phyloP scores from a whole-genome alignment of 2,888 invertebrate genomes.

The Glaucopsyche alexis region DNA sequence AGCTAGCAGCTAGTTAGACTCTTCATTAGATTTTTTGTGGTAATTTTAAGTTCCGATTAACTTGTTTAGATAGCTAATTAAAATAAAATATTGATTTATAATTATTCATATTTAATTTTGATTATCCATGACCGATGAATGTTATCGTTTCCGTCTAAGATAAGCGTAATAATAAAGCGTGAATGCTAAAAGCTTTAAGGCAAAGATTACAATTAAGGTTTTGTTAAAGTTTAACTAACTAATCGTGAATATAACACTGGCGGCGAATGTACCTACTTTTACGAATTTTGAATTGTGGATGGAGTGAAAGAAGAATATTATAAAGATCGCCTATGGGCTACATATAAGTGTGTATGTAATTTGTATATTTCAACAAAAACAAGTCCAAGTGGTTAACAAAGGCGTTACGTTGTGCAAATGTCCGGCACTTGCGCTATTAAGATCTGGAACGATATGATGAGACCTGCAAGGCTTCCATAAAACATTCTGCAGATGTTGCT shows the following conservation, averaged over 20 bases:
- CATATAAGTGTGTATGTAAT: not conserved
- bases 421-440: not conserved
- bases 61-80: not conserved
- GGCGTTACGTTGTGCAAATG: constrained; percentile 6
- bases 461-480: constrained; percentile 7
- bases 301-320: no score
- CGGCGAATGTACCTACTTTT: no score
- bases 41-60: not conserved
- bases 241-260: no score
- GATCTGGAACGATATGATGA: constrained; percentile 23
- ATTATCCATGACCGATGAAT: constrained; percentile 7
- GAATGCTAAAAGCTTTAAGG: not conserved
- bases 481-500: not conserved
- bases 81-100: constrained; percentile 1
- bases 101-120: not conserved
- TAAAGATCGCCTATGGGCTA: no score
- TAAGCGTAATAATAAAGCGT: not conserved
- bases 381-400: not conserved
- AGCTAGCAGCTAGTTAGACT: no score
- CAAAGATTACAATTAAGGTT: not conserved
- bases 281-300: no score
- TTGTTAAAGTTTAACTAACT: no score
- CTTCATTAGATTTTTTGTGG: no score
- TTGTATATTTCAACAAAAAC: constrained; percentile 5
- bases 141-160: not conserved